Base-by-base conservation (phyloP, 2,113 vertebrate genomes). In the Aphyosemion australe region DNA sequence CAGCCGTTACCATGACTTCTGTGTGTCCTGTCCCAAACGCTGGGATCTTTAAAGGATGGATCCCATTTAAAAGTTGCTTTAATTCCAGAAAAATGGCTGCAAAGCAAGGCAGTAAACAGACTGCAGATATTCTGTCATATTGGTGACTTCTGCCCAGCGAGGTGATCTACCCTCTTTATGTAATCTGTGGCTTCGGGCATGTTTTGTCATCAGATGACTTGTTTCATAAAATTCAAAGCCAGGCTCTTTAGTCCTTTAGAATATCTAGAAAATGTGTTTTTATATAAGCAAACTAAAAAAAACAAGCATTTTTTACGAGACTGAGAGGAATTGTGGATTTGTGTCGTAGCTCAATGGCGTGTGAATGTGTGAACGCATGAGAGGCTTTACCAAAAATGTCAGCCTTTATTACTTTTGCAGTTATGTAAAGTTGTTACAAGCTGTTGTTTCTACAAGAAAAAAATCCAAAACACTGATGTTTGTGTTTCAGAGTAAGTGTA, bases 201-300 rank as follows among this genome's bases (percentile, higher is more conserved):
- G 58, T 76, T 68, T 61, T 26, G 62, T 74, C 58, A 66, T 62
- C 46, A 65, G 20, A 71, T 58, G 51, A 65, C 57, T 41, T 61
- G 20, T 74, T 78, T 74, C 43, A 60, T 63, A 50, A 31, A 76
- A 62, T 45, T 53, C 41, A 71, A 81, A 55, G 42, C 69, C 43
- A 52, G 51, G 61, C 46, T 50, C 72, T 66, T 74, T 61, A 67
- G 26, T 59, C 46, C 52, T 65, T 26, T 60, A 19, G 46, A 75
- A 19, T 49, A 47, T 16, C 31, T 69, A 52, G 63, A 74, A 45
- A 10, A 52, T 64, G n/a, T 2, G 3, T 79, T 77, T 26, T 81
- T 67, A 47, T 76, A 80, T 55, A 6, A 19, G 72, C 43, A 80
- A 61, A 78, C 19, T 56, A 1, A 55, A 47, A 48, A 41, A 66